Evolutionary conservation across 92 coral and sea anemone genomes (phyloP).

Genomic region (Zoanthus solanderi): DNA sequence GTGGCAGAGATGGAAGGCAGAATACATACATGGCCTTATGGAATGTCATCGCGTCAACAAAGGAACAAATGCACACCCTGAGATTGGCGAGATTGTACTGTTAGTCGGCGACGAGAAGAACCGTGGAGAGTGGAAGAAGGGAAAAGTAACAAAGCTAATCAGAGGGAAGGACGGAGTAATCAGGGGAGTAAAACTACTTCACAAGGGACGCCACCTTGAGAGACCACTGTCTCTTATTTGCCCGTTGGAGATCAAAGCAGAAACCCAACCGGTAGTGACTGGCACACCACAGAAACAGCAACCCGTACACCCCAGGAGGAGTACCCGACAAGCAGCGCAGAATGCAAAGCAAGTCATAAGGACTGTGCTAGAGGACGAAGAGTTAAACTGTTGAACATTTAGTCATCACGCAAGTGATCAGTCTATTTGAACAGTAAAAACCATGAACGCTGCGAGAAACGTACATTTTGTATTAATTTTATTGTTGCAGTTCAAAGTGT

Average conservation of each 20-base stretch:
- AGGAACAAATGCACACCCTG: constrained; percentile 33
- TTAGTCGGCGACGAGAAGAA: constrained; percentile 59
- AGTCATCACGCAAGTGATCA: constrained; percentile 35
- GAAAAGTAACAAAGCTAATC: constrained; percentile 29
- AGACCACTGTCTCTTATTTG: constrained; percentile 23
- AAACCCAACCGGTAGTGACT: not conserved
- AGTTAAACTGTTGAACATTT: constrained; percentile 6
- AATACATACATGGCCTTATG: constrained; percentile 60
- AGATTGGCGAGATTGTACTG: constrained; percentile 54
- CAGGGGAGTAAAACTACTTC: constrained; percentile 39
- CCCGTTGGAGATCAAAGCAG: not conserved
- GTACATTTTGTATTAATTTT: constrained; percentile 20
- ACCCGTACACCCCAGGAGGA: not conserved
- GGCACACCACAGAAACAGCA: not conserved
- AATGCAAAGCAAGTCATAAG: not conserved
- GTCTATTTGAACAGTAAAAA: not conserved
- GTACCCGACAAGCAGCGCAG: not conserved
- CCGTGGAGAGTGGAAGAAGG: constrained; percentile 60
- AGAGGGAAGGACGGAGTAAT: constrained; percentile 54
- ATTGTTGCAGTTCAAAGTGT: constrained; percentile 28
- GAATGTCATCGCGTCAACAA: constrained; percentile 57
- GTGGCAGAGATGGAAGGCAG: constrained; percentile 67
- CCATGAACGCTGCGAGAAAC: constrained; percentile 24
- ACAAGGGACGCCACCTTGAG: constrained; percentile 23
- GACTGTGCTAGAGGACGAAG: not conserved